A percentile compares a stretch with the other conserved stretches of the same genome.
These are phyloP conservation scores for Augochlora pura DNA, from an alignment of 1,140 invertebrate genomes.

Conservation along the genomic window DNA sequence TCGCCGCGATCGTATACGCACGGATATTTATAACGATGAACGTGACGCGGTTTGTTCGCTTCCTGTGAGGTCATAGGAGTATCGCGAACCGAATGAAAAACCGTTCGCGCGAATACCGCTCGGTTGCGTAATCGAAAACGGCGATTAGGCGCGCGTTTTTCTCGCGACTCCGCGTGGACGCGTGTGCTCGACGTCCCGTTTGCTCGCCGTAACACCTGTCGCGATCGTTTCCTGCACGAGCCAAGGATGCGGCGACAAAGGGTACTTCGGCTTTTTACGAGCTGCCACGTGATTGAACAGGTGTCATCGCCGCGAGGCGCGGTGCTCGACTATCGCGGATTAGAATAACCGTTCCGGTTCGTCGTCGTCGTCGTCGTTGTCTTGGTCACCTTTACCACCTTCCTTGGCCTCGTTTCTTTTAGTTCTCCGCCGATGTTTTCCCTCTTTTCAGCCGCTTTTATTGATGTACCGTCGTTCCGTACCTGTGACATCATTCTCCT, in stretches of 20 bases:
- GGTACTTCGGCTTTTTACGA: background rate
- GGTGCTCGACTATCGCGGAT: background rate
- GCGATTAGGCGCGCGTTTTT: slow-evolving; percentile 33
- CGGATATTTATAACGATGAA: slow-evolving; percentile 66
- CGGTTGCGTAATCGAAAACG: slow-evolving; percentile 48
- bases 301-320: background rate
- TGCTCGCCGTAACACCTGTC: background rate
- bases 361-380: no score
- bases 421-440: background rate
- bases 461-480: background rate
- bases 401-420: slow-evolving; percentile 9
- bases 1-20: background rate
- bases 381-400: background rate
- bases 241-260: slow-evolving; percentile 58
- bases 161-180: no score
- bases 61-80: slow-evolving; percentile 61
- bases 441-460: background rate
- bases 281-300: background rate
- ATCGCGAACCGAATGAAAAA: slow-evolving; percentile 11
- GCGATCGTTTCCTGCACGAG: slow-evolving; percentile 36
- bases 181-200: no score
- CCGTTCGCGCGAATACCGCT: slow-evolving; percentile 30
- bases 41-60: slow-evolving; percentile 54
- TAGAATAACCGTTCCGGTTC: background rate
- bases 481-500: no score